Base-by-base conservation (phyloP, 92 coral and sea anemone species). In the Zoanthus gigantus region DNA sequence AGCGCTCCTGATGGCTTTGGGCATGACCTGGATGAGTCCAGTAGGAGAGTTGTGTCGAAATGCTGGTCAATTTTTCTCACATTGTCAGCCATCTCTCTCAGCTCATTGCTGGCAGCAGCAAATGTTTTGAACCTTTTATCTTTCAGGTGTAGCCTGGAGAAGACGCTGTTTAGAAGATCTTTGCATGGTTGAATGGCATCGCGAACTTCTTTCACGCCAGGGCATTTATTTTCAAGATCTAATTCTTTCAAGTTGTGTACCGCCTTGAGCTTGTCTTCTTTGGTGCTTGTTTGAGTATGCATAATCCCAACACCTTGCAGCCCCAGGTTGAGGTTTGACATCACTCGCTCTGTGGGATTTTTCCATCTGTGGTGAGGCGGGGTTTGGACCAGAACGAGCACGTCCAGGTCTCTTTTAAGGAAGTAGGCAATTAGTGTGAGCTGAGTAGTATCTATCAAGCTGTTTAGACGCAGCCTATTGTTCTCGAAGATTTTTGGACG, bases 321-420 rank as follows among this genome's bases (percentile, higher is more conserved):
- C 37, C 92, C 92, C 81, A 91, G 71, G 85, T 88, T 88, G 78
- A 91, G 92, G 79, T 88, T 91, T 50, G 94, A 83, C 91, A 91
- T 87, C 71, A 91, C 86, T 74, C 91, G 83, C 78, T 91, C 93
- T 73, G 91, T 85, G 16, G 93, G 91, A 83, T 91, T 91, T 76
- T 88, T 91, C 93, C 66, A 85, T 34, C 84, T 77, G 56, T 86
- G 92, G 48, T 90, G 89, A 69, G 90, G 87, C 37, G 90, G 90
- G 63, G 92, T 86, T 67, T 86, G 87, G 45, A 86, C 87, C 69
- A 79, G 87, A 17, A 79, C 54, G 67, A 90, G 90, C 66, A 85
- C 30, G 83, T 90, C 92, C 77, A 90, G 86, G 67, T 90, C 78
- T 71, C 71, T 48, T 46, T 90, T 77, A 75, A 90, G 65, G 86